Conservation (phyloP, 2,888 invertebrate genomes). For the Brenthis daphne region DNA sequence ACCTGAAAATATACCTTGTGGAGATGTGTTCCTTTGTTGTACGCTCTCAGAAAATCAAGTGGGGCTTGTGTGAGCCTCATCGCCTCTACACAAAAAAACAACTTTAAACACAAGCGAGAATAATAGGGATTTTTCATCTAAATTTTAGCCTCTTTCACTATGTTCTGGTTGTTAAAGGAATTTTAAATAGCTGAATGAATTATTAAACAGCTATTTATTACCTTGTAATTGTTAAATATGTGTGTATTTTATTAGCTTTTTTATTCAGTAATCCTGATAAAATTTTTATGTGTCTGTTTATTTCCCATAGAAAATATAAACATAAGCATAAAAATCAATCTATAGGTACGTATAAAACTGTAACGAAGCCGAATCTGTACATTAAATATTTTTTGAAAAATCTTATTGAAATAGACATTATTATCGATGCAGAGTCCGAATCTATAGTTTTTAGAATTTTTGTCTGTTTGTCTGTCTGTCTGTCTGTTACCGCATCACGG, state of each 20-base stretch:
- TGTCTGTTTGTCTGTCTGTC: too few relatives aligned
- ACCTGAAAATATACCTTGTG: constrained; percentile 41
- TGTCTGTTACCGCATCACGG: too few relatives aligned
- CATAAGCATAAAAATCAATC: too few relatives aligned
- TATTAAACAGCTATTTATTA: background rate
- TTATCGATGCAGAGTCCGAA: too few relatives aligned
- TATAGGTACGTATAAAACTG: too few relatives aligned
- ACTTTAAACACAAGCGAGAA: constrained; percentile 31
- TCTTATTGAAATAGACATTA: too few relatives aligned
- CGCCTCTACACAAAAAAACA: constrained; percentile 39
- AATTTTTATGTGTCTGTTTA: too few relatives aligned
- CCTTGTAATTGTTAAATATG: background rate
- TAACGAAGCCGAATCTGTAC: too few relatives aligned
- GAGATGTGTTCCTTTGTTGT: constrained; percentile 44
- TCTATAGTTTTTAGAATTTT: too few relatives aligned
- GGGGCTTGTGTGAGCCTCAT: constrained; percentile 41
- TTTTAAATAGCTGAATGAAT: constrained; percentile 14
- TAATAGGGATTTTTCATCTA: constrained; percentile 21
- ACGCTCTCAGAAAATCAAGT: constrained; percentile 42
- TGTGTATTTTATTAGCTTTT: background rate
- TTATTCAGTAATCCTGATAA: too few relatives aligned
- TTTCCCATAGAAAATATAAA: too few relatives aligned
- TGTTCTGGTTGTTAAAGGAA: constrained; percentile 4
- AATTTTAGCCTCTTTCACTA: constrained; percentile 12
- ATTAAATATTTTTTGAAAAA: too few relatives aligned